Conservation (phyloP, 2,797 vertebrate genomes). For the Myoxocephalus aenaeus region DNA sequence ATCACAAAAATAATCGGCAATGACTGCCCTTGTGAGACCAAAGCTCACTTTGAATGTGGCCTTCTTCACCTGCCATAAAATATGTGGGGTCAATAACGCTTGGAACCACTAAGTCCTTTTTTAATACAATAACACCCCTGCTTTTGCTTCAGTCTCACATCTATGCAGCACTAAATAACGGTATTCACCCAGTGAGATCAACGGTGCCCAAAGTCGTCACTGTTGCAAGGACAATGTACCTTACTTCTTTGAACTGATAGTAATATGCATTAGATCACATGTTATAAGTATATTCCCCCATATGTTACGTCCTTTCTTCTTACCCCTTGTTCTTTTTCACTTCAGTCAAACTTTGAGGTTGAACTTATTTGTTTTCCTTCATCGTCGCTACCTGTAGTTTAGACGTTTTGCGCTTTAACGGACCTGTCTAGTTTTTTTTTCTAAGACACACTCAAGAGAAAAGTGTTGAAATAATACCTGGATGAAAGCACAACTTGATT, state of each 20-base stretch:
- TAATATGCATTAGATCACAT: neutral
- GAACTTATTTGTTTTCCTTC: slow-evolving; percentile 22
- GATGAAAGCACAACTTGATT: neutral
- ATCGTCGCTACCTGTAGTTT: slow-evolving; percentile 2
- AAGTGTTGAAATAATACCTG: neutral
- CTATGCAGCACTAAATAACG: neutral
- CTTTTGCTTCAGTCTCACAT: neutral
- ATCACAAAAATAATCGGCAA: neutral
- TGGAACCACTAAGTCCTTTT: neutral
- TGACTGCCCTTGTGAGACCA: neutral
- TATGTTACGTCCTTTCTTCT: slow-evolving; percentile 2
- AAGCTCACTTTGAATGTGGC: neutral
- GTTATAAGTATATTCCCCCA: neutral
- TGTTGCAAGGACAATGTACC: neutral
- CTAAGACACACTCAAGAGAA: neutral
- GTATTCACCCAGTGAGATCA: neutral
- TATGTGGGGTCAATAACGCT: neutral
- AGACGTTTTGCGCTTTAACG: slow-evolving; percentile 11
- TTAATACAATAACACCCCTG: neutral
- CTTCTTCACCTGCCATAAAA: neutral
- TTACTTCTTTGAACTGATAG: neutral
- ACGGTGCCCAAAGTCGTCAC: neutral
- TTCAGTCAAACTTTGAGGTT: slow-evolving; percentile 18
- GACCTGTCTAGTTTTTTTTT: slow-evolving; percentile 8
- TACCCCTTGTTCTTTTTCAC: neutral